These are phyloP conservation scores for Lates calcarifer DNA, from an alignment of 2,113 vertebrate genomes.

Conservation along the genomic window DNA sequence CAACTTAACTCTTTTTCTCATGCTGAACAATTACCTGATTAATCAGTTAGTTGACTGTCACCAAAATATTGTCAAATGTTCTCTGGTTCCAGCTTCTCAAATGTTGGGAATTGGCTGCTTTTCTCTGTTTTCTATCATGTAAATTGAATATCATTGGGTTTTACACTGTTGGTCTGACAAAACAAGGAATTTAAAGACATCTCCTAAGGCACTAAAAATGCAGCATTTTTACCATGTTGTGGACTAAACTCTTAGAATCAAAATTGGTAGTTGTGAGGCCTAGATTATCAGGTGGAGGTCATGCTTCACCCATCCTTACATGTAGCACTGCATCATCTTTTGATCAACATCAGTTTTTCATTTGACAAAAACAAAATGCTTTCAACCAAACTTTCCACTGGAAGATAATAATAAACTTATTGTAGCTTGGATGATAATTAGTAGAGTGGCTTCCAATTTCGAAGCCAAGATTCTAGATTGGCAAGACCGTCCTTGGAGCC, in stretches of 20 bases:
- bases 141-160: too few species aligned
- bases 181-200: too few species aligned
- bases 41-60: too few species aligned
- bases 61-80: not conserved
- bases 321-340: not conserved
- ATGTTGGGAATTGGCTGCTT: too few species aligned
- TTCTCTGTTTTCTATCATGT: too few species aligned
- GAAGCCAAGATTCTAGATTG: constrained; percentile 8
- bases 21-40: not conserved
- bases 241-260: not conserved
- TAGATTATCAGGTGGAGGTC: not conserved
- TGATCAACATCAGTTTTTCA: not conserved
- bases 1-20: not conserved
- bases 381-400: not conserved
- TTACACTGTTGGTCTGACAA: too few species aligned
- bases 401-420: not conserved
- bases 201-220: not conserved
- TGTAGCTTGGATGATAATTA: constrained; percentile 4
- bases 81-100: too few species aligned
- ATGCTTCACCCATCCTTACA: not conserved
- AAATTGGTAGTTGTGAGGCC: not conserved
- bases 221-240: not conserved
- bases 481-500: constrained; percentile 17
- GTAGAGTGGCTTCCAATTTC: not conserved
- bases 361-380: not conserved